Evolutionary conservation across 1,140 invertebrate species (phyloP), one percentile per base, ranked within the genome.

Genomic region (Paralvinella palmiformis): DNA sequence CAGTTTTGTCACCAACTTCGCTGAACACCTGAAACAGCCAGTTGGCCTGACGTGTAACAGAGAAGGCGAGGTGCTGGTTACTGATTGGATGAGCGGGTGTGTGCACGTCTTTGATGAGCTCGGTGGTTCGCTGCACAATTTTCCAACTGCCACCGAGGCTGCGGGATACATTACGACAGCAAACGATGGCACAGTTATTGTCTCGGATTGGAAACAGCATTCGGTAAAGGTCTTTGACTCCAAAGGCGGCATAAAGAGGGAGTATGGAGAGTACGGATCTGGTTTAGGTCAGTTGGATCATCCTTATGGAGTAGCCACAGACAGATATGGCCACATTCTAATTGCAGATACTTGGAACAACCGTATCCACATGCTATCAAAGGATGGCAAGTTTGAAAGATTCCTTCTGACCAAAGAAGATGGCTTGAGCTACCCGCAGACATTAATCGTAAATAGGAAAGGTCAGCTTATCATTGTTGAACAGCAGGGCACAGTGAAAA

Each of bases 291-390:
- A 62, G 36, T 36, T 66, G 1, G 59, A 66, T 29, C 64, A 66
- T 31, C 64, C 64, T 5, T 66, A 66, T 31, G 72, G 72, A 13
- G 64, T 71, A 31, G 61, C 50, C 22, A 67, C 68, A 44, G 72
- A 74, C 55, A 45, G 37, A 15, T 64, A 69, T 6, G 71, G 70
- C 3, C 65, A 72, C 62, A 69, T 74, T 45, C 60, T 74, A 10
- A 66, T 74, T 15, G 67, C 69, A n/a, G 73, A 74, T 35, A 69
- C 70, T 59, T 71, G 70, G 59, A 74, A 74, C 59, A 70, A 73
- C 57, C 63, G 67, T 45, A 58, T 74, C 0, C 68, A 71, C 24
- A 63, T 74, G n/a, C 59, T 74, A 32, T 71, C 71, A 31, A 52
- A 64, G 44, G 65, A 69, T 24, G 71, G 70, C 10, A 62, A 63